Evolutionary conservation across 2,888 invertebrate species (phyloP), one percentile per base, ranked within the genome.

Genomic region (Helleia helle): DNA sequence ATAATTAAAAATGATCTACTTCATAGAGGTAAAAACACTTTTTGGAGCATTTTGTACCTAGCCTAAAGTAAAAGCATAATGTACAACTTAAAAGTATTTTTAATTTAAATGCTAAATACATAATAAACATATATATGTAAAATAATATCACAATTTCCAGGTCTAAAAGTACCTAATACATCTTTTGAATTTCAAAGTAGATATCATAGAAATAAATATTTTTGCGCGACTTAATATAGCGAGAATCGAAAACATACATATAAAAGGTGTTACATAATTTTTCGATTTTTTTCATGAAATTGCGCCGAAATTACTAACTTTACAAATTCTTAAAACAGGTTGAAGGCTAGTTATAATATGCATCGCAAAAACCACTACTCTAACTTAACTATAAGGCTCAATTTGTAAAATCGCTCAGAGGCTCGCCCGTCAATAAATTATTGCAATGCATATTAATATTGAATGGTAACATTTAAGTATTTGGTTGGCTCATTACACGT

Each of bases 141-240:
- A 40, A 48, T 45, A 50, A 50, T 53, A 53, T 53, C 53, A 53
- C 53, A 53, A 48, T 43, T 38, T 31, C 40, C 14, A 30, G 13
- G 22, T 30, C 22, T n/a, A n/a, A n/a, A 22, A 22, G 5, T 22
- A 15, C n/a, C n/a, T n/a, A n/a, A n/a, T n/a, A 15, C 15, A 15
- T 15, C 15, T 22, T 22, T 22, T 22, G 18, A 5, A 5, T 18
- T 22, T 7, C 3, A 22, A 22, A 8, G 22, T 22, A 2, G 6
- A 2, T 8, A 22, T 22, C 8, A 15, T 5, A 8, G 8, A 3
- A 22, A 22, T 22, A 13, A 36, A 18, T 11, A 22, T 29, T 36
- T 38, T 24, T 42, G 44, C 42, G 44, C 44, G 42, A 45, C 42
- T 18, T 38, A 42, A 22, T 7, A 2, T 7, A 5, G 3, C 18